A percentile compares a stretch with the other conserved stretches of the same genome.
Conservation (phyloP, 2,113 vertebrate species). For the Propithecus coquereli region DNA sequence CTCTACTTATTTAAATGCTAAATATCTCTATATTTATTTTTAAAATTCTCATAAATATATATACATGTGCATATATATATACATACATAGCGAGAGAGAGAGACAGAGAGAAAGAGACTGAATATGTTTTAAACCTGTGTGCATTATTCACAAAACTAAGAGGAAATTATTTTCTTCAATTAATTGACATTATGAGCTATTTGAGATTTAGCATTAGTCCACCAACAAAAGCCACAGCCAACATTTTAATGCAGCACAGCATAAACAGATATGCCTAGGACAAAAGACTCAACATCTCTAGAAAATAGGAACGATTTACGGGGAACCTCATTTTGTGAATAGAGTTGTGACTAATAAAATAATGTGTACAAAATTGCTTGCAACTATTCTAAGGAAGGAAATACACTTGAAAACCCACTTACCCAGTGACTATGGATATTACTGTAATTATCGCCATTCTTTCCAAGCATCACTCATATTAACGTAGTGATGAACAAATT, state of each 20-base stretch:
- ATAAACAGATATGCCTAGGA: constrained; percentile 27
- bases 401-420: constrained; percentile 40
- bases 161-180: constrained; percentile 64
- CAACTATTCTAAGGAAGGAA: constrained; percentile 41
- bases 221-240: constrained; percentile 56
- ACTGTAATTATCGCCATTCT: constrained; percentile 53
- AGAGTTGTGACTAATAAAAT: constrained; percentile 55
- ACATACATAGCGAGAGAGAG: accelerated
- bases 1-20: constrained; percentile 66
- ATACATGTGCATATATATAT: not conserved
- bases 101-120: not conserved
- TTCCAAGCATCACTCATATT: constrained; percentile 49
- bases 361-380: not conserved
- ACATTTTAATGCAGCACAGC: not conserved
- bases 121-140: constrained; percentile 50
- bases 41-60: constrained; percentile 24
- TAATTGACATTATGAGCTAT: constrained; percentile 68
- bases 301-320: constrained; percentile 54
- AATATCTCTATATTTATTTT: constrained; percentile 61
- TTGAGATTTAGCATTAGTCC: constrained; percentile 45
- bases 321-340: constrained; percentile 12
- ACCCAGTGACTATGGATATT: not conserved
- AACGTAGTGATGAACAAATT: constrained; percentile 69
- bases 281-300: constrained; percentile 12
- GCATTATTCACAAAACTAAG: constrained; percentile 50